Evolutionary conservation across 2,888 invertebrate genomes (phyloP), one percentile per base, ranked within the genome.

Genomic region (Plusia festucae): DNA sequence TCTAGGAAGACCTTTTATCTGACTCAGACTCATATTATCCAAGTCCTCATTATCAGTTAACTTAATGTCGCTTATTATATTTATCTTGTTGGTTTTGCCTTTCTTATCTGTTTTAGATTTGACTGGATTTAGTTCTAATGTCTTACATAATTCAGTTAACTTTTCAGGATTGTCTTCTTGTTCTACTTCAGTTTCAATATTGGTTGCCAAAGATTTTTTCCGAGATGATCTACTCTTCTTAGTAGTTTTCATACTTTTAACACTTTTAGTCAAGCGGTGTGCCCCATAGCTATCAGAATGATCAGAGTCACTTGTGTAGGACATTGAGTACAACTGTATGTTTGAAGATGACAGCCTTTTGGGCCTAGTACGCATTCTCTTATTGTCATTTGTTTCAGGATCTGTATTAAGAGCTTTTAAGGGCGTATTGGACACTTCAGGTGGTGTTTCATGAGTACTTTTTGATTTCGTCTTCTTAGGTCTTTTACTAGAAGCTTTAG

Each of bases 21-120:
- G 81, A 80, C 88, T 91, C 32, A 92, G 79, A 60, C 82, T 87
- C 55, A 90, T 73, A 63, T 92, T 82, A 84, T 91, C 92, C 44
- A 69, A 78, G 55, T 86, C n/a, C n/a, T n/a, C 84, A 70, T 82
- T 81, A 68, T 68, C 61, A 0, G 79, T 64, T 15, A 60, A 4
- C 16, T 44, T n/a, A 18, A 52, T 18, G 32, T 62, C 54, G 65
- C 44, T 59, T 46, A 63, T 60, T 54, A 64, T 54, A 65, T 79
- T 67, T 13, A 44, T 58, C 32, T 59, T 44, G 16, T 13, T 64
- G 46, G 27, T 27, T 32, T 66, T 44, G 40, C 46, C 18, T 16
- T 54, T 30, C n/a, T 7, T 1, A 4, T 60, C 44, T 13, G 4
- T n/a, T 52, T 46, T 40, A 6, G 27, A 34, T 24, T 51, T 13